Evolutionary conservation across 2,113 vertebrate species (phyloP).

Genomic region (Sylvietta virens): DNA sequence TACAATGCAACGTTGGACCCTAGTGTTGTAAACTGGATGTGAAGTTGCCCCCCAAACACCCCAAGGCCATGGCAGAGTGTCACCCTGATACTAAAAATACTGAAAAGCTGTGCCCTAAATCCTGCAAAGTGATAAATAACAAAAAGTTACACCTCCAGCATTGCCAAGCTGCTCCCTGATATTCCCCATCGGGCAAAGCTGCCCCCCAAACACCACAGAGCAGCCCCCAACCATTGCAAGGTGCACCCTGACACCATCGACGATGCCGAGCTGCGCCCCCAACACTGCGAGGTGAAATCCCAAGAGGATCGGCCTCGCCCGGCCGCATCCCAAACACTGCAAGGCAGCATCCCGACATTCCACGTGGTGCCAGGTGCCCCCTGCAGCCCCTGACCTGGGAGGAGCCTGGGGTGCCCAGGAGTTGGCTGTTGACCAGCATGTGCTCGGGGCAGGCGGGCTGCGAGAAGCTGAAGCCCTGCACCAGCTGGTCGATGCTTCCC

Average conservation of each 20-base stretch:
- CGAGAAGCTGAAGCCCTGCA: conserved; percentile 91
- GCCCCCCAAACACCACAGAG: not conserved
- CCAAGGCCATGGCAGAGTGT: fast-evolving
- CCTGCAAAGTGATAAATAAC: not conserved
- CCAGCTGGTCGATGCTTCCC: conserved; percentile 72
- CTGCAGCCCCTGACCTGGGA: conserved; percentile 82
- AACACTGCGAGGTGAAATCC: fast-evolving
- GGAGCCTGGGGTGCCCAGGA: conserved; percentile 88
- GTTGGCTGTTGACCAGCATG: conserved; percentile 91
- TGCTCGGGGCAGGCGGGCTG: conserved; percentile 91
- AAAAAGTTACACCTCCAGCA: not conserved
- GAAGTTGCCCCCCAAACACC: not conserved
- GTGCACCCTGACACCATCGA: not conserved
- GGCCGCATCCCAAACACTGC: not conserved
- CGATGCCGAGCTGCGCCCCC: fast-evolving
- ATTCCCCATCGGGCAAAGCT: not conserved
- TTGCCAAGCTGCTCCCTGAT: not conserved
- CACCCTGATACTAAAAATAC: not conserved
- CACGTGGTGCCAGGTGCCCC: not conserved
- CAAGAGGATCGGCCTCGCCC: not conserved
- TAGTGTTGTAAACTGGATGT: fast-evolving
- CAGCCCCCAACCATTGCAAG: not conserved
- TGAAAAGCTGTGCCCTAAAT: not conserved
- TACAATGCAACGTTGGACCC: fast-evolving
- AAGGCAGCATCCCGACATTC: not conserved